These are phyloP conservation scores for Campylomormyrus tamandua DNA, from an alignment of 2,113 vertebrate species.

Conservation along the genomic window DNA sequence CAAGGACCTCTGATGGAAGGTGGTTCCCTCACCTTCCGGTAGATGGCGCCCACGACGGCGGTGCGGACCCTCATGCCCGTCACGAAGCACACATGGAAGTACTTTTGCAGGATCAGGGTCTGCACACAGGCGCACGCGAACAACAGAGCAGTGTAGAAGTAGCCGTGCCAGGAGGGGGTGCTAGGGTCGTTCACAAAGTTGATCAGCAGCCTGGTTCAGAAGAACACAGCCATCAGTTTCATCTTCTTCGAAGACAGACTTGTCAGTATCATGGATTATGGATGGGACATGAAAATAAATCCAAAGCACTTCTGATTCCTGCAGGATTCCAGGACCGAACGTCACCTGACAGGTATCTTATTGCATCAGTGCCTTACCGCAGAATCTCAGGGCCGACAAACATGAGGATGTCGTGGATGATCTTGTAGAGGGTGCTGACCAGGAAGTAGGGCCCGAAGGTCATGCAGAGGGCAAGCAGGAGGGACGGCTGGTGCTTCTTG, in stretches of 20 bases:
- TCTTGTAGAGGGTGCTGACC: constrained; percentile 85
- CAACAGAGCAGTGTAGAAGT: constrained; percentile 77
- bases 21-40: constrained; percentile 73
- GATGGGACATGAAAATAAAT: neutral
- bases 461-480: constrained; percentile 78
- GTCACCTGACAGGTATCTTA: neutral
- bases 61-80: constrained; percentile 91
- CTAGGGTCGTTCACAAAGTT: constrained; percentile 68
- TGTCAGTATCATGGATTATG: too few species aligned
- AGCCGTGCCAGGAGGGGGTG: constrained; percentile 86
- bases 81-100: constrained; percentile 94
- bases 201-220: constrained; percentile 71
- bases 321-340: neutral
- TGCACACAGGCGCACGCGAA: constrained; percentile 80
- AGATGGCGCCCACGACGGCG: constrained; percentile 83
- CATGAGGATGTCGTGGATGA: constrained; percentile 87
- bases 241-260: neutral
- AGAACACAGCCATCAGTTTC: neutral
- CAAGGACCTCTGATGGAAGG: neutral
- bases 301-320: neutral
- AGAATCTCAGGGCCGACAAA: constrained; percentile 83
- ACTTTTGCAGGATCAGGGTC: constrained; percentile 85
- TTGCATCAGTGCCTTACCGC: constrained; percentile 62
- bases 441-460: constrained; percentile 92
- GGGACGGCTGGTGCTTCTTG: constrained; percentile 68